Evolutionary conservation across 1,140 invertebrate species (phyloP), one percentile per base, ranked within the genome.

Genomic region (Laodelphax striatellus): DNA sequence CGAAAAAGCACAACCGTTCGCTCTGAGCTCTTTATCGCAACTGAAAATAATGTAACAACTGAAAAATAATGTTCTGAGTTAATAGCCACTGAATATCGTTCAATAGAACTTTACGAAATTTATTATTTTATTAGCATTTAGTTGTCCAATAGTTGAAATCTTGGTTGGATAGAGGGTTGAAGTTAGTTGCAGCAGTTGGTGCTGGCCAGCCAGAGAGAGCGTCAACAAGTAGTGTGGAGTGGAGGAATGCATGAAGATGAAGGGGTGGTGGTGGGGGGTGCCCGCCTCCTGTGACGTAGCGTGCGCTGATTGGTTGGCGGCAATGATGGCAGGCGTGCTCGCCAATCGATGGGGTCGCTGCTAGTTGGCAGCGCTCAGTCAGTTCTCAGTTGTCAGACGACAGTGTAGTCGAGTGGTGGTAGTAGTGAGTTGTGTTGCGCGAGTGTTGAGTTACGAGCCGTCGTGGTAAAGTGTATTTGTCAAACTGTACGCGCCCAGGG

Each of bases 401-500:
- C 50, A 46, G 43, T 28, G 31, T 52, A 44, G 24, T 11, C 53
- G 28, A 53, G 62, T 55, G 46, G 50, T 22, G 11, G 31, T 42
- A 31, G 4, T 52, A 21, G 28, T 21, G 17, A 17, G 28, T 28
- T 13, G 13, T 5, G 34, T 38, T 13, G 34, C 21, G 38, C 16
- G 34, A 31, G 21, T 11, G 46, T 16, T 28, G 41, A n/a, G n/a
- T n/a, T n/a, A n/a, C n/a, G n/a, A n/a, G n/a, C n/a, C 38, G 57
- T 38, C 31, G 54, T 24, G 54, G 52, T 34, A 31, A 55, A 55
- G 28, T 43, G 21, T n/a, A 52, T 16, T 28, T 28, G 60, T 72
- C 82, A 84, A 84, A 70, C 82, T 83, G 83, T 85, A 82, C 81
- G 79, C 79, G 67, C 81, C 78, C 71, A 75, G 80, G 75, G 80